Base-by-base conservation (phyloP, 2,113 vertebrate species). In the crab-eating macaque (Macaca fascicularis) region DNA sequence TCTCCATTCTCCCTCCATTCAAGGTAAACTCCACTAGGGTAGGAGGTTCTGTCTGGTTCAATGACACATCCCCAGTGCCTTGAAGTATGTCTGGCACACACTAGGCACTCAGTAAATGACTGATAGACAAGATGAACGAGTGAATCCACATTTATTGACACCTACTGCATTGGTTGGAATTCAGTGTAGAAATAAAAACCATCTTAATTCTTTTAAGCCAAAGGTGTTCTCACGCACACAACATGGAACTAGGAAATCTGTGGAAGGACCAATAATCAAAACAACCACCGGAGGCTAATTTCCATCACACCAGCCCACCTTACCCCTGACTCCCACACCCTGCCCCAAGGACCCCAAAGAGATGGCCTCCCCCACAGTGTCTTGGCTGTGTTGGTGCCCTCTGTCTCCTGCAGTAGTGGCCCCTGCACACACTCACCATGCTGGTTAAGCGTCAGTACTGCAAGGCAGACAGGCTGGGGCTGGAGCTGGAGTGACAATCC, bases 361-460 rank as follows among this genome's bases (percentile, higher is more conserved):
- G 50, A 6, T 40, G 19, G 69, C 14, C 45, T 40, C 40, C 45
- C 19, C 4, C 86, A 14, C 3, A 0, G n/a, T 0, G 1, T 48
- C 80, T 38, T 10, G 2, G 0, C 14, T 20, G 19, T 23, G n/a
- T 38, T 12, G 3, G 48, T 2, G 1, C 38, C 0, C 9, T 11
- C 11, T 27, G 1, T 5, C 2, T 19, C 5, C 22, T 14, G 57
- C 32, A 4, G 91, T 1, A 4, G 3, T 0, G 4, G 3, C 22
- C 10, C 11, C 1, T 17, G 1, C 0, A 2, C 0, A 1, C 4
- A 2, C 10, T 25, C 20, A 17, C 8, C 27, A 0, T 20, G 50
- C 70, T 6, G 52, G 43, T 2, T 38, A 20, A 20, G 35, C 1
- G 0, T 8, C 0, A 10, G 32, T 11, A 2, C 27, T 25, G 23